Base-by-base conservation (phyloP, 2,888 invertebrate genomes). In the Lysandra coridon region DNA sequence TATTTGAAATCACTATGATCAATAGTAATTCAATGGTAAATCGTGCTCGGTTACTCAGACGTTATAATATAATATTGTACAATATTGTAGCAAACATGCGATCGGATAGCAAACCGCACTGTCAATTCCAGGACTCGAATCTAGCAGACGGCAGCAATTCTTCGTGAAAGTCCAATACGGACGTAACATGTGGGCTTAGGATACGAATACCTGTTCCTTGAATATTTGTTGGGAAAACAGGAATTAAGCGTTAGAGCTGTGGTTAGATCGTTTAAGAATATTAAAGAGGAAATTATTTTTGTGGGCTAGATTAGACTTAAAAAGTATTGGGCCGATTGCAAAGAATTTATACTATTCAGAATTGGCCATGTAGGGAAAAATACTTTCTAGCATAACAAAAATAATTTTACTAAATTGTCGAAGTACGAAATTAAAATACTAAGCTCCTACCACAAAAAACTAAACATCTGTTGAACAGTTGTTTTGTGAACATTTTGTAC, bases 91-190 rank as follows among this genome's bases (percentile, higher is more conserved):
- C 30, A 12, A 12, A 4, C 30, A 64, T 12, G 30, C n/a, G 4
- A 30, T 64, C 64, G 64, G 64, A 64, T 64, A 64, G 12, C 30
- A 64, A 30, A 64, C 64, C 64, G 64, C 64, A 64, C 33, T 64
- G 64, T 64, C 64, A 12, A 64, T 64, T 33, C 64, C 30, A 30
- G 30, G 30, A 30, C 1, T 30, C 64, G 30, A 30, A 64, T 33
- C 30, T 30, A 64, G 64, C 12, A 64, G 30, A 30, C 10, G 23
- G 64, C 4, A 64, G 64, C 64, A 30, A 64, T 64, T 64, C 64
- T 64, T 30, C 64, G 64, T 30, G 10, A 30, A 2, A 49, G 30
- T 62, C 62, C 23, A 12, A 30, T 33, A 30, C 64, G n/a, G 23
- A 23, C 23, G 64, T 64, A 64, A 64, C 64, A 64, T 64, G 64